Evolutionary conservation across 2,797 vertebrate genomes (phyloP).

Genomic region (Loriculus beryllinus): DNA sequence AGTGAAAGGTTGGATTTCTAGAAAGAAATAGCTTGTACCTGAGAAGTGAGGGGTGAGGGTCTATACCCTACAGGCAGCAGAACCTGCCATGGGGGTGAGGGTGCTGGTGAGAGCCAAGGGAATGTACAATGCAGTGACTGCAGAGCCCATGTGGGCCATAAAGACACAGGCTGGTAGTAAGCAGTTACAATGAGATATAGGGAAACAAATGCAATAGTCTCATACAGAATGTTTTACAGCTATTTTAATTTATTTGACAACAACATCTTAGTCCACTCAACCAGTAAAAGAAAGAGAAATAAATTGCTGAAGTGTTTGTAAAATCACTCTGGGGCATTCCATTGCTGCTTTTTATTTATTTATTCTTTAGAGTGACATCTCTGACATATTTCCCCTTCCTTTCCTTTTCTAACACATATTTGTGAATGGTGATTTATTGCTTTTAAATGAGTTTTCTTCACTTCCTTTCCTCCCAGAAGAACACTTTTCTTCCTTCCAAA

Average conservation of each 20-base stretch:
- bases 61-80: neutral
- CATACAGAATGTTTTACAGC: neutral
- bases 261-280: neutral
- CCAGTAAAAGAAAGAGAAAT: neutral
- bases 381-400: neutral
- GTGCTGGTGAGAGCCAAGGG: neutral
- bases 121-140: too few relatives aligned
- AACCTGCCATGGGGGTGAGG: neutral
- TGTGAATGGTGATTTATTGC: neutral
- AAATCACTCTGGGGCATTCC: neutral
- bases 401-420: neutral
- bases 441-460: neutral
- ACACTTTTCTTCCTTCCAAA: neutral
- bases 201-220: neutral
- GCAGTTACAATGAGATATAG: neutral
- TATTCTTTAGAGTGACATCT: neutral
- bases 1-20: neutral
- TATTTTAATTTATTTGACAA: neutral
- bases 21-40: neutral
- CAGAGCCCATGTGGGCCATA: accelerated
- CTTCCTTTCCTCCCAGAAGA: neutral
- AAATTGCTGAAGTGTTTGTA: neutral
- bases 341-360: neutral
- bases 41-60: neutral
- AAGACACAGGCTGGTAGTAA: neutral